Evolutionary conservation across 2,888 invertebrate genomes (phyloP), one percentile per base, ranked within the genome.

Genomic region (Hemicrepidius hirtus): DNA sequence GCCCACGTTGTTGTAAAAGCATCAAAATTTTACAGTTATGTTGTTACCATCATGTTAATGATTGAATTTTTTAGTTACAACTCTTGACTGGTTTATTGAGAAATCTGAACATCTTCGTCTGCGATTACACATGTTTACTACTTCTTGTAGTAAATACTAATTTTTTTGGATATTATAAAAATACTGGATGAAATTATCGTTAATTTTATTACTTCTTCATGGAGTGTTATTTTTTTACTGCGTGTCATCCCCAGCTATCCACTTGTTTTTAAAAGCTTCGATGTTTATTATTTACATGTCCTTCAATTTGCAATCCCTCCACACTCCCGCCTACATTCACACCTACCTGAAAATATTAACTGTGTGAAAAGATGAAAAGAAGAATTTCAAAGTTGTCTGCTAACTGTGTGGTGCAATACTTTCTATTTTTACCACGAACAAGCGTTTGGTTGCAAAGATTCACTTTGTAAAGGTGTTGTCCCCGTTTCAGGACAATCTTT

Each of bases 401-500:
- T 32, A 32, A 6, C 32, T 32, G 7, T 32, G 3, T 32, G 32
- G 32, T 32, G 32, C 32, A 32, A 37, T 57, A 57, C 57, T 57
- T 57, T 57, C 57, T 50, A 37, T 57, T 57, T 57, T 57, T 57
- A 37, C n/a, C 53, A 53, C 28, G 7, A 12, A 4, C 50, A 46
- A 1, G 35, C 4, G 16, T 35, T 37, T n/a, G 20, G 10, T 20
- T 21, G 32, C 32, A 28, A 35, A 18, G 16, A 35, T 37, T 35
- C 37, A 20, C 57, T 13, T 20, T 28, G 6, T 16, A 13, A 32
- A 57, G 57, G 57, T 57, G 32, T 32, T 55, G 57, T 37, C 57
- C 57, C 37, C 57, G 21, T 57, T 57, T 57, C 57, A n/a, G 57
- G 32, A 18, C 57, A 37, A 57, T 37, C 57, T 37, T n/a, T 28